Base-by-base conservation (phyloP, 2,113 vertebrate species). In the Ciconia maguari region DNA sequence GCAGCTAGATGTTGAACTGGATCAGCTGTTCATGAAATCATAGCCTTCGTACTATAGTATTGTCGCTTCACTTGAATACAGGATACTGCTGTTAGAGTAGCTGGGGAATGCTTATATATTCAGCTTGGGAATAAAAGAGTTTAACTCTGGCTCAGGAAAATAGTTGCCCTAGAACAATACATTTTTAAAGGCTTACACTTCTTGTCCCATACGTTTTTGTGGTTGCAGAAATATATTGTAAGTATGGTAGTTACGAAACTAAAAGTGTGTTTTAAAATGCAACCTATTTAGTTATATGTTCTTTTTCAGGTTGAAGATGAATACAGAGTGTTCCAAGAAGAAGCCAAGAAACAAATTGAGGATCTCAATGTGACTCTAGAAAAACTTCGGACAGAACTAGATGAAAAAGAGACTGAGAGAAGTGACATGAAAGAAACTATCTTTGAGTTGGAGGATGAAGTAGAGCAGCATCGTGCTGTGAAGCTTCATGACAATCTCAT, bases 401-500 rank as follows among this genome's bases (percentile, higher is more conserved):
- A 99, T 77, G 99, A 99, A 77, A 99, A 99, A 54, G 99, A 99
- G 80, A 99, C 99, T 0, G 99, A 99, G 93, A 98, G 99, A 60
- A 99, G 98, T 4, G 99, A 99, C 96, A 99, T 99, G 99, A 99
- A 99, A 94, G 99, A 99, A 95, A 99, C 99, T 16, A 99, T 99
- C 96, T 99, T 99, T 88, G 99, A 99, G 95, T 92, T 99, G 96
- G 99, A 99, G 96, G 99, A 99, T 42, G 99, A 99, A 97, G 99
- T 99, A 34, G 99, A 99, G 65, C 99, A 99, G 95, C 99, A 99
- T 75, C 98, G 99, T 66, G 99, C 99, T 24, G 98, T 99, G 42
- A 99, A 99, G 71, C 99, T 99, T 48, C 99, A 99, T 4, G 99
- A 99, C 98, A 99, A 99, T 97, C 99, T 99, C 93, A 99, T 99